Evolutionary conservation across 2,113 vertebrate genomes (phyloP).

Genomic region (Clarias magur): DNA sequence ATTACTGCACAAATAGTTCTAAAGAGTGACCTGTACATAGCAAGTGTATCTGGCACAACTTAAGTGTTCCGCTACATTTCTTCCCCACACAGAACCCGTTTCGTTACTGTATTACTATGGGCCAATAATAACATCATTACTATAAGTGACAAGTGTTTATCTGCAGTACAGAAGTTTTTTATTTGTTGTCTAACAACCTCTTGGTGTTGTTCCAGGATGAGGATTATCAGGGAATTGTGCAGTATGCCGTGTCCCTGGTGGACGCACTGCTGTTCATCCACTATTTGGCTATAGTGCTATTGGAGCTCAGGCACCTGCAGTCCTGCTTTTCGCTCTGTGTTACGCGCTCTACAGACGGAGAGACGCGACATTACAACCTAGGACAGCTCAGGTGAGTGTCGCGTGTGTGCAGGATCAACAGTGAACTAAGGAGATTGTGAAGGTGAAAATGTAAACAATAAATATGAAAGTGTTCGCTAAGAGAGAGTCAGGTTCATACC

Average conservation of each 20-base stretch:
- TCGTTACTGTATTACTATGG: neutral
- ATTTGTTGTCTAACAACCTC: neutral
- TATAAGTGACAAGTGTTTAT: neutral
- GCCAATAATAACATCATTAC: neutral
- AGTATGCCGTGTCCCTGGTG: constrained; percentile 91
- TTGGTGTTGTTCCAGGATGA: constrained; percentile 71
- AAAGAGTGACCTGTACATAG: neutral
- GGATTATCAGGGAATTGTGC: constrained; percentile 91
- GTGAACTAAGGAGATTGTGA: neutral
- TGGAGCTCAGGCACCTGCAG: constrained; percentile 89
- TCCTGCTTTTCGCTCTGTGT: constrained; percentile 85
- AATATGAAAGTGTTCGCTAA: neutral
- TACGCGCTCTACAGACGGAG: constrained; percentile 86
- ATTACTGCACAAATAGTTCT: neutral
- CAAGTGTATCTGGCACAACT: neutral
- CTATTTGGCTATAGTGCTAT: constrained; percentile 89
- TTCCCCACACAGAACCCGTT: neutral
- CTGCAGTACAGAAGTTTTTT: neutral
- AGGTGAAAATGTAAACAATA: neutral
- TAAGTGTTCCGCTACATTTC: neutral
- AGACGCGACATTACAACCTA: constrained; percentile 86
- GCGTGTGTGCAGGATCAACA: neutral
- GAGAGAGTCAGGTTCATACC: neutral
- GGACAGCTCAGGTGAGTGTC: constrained; percentile 82
- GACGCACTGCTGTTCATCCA: constrained; percentile 94